Conservation (phyloP, 2,797 vertebrate genomes). For the Vireo griseus region DNA sequence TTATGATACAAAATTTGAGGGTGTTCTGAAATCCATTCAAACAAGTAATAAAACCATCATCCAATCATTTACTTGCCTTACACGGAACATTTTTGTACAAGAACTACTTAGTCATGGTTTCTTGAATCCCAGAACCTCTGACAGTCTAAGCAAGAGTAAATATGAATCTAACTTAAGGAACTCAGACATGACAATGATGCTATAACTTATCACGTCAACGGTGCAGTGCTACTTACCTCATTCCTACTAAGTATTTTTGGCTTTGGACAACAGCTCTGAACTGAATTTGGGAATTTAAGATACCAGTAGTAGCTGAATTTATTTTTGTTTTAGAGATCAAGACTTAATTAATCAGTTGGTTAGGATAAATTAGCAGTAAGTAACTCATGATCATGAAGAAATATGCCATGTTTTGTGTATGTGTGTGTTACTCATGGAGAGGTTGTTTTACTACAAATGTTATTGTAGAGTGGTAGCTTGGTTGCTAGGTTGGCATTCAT, state of each 20-base stretch:
- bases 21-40: neutral
- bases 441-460: conserved; percentile 65
- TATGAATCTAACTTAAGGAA: neutral
- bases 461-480: conserved; percentile 54
- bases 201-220: neutral
- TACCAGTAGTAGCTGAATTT: neutral
- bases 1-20: neutral
- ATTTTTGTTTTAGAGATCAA: neutral
- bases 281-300: neutral
- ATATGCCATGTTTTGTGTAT: neutral
- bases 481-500: conserved; percentile 68
- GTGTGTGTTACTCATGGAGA: conserved; percentile 19
- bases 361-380: conserved; percentile 7
- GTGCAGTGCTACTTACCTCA: neutral
- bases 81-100: neutral
- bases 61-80: neutral
- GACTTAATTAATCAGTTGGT: conserved; percentile 5
- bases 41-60: neutral
- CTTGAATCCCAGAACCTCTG: neutral
- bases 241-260: neutral
- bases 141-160: neutral
- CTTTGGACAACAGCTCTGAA: neutral
- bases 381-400: conserved; percentile 37
- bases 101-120: neutral
- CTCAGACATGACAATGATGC: neutral